Evolutionary conservation across 1,140 invertebrate genomes (phyloP).

Genomic region (Caenorhabditis briggsae): DNA sequence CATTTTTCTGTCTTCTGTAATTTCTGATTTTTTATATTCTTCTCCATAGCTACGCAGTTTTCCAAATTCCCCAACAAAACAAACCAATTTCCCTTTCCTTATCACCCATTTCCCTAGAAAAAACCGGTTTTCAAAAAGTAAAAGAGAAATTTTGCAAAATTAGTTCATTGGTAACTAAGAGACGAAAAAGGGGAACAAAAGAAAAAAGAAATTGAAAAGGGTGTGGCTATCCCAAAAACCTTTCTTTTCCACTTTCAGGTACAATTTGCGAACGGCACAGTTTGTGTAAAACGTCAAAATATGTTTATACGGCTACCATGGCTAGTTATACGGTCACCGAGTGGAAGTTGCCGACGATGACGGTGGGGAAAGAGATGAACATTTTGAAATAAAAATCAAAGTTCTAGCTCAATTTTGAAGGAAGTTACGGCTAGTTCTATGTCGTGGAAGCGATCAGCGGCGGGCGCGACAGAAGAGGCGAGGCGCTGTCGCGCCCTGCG

Average conservation of each 20-base stretch:
- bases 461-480: too few relatives aligned
- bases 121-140: conserved; percentile 33
- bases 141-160: not conserved
- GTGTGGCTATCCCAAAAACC: not conserved
- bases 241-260: not conserved
- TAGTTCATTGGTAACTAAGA: not conserved
- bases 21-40: not conserved
- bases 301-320: conserved; percentile 43
- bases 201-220: conserved; percentile 6
- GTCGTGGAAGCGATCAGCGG: too few relatives aligned
- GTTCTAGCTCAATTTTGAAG: too few relatives aligned
- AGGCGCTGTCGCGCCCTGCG: too few relatives aligned
- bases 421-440: too few relatives aligned
- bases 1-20: too few relatives aligned
- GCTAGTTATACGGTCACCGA: conserved; percentile 50
- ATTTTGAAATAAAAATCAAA: too few relatives aligned
- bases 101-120: not conserved
- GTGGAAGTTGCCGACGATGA: conserved; percentile 48
- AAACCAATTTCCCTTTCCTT: not conserved
- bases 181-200: not conserved
- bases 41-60: too few relatives aligned
- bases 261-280: conserved; percentile 31
- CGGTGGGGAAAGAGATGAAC: not conserved
- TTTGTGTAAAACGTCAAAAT: conserved; percentile 48
- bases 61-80: too few relatives aligned